Evolutionary conservation across 2,113 vertebrate genomes (phyloP).

Genomic region (Aldabrachelys gigantea): DNA sequence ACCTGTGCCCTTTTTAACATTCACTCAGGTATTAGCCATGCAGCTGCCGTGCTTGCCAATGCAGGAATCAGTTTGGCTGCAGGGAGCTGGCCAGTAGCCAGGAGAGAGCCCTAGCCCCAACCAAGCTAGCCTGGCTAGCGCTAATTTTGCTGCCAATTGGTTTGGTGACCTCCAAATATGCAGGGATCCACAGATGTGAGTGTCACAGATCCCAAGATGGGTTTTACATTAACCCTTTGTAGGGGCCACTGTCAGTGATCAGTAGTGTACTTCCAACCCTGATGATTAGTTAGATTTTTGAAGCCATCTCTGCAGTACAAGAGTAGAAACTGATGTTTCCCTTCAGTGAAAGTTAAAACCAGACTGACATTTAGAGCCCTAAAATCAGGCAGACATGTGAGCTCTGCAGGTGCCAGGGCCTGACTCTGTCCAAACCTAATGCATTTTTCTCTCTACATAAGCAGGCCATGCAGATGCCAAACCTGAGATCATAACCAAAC

Average conservation of each 20-base stretch:
- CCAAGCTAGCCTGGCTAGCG: not conserved
- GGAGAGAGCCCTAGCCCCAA: not conserved
- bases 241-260: not conserved
- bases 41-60: not conserved
- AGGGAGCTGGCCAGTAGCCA: not conserved
- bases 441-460: too few species aligned
- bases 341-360: not conserved
- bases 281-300: not conserved
- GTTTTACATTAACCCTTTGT: not conserved
- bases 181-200: not conserved
- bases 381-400: not conserved
- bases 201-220: not conserved
- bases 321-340: not conserved
- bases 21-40: not conserved
- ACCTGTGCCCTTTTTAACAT: not conserved
- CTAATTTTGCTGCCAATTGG: not conserved
- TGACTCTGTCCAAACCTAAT: not conserved
- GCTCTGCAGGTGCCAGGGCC: not conserved
- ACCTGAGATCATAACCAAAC: not conserved
- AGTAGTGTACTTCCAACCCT: not conserved
- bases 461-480: not conserved
- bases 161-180: not conserved
- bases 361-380: not conserved
- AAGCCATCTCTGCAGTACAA: not conserved
- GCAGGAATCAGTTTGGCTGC: not conserved